A percentile compares a stretch with the other conserved stretches of the same genome.
These are phyloP conservation scores for Urosaurus nigricauda DNA, from an alignment of 2,797 vertebrate species.

Conservation along the genomic window DNA sequence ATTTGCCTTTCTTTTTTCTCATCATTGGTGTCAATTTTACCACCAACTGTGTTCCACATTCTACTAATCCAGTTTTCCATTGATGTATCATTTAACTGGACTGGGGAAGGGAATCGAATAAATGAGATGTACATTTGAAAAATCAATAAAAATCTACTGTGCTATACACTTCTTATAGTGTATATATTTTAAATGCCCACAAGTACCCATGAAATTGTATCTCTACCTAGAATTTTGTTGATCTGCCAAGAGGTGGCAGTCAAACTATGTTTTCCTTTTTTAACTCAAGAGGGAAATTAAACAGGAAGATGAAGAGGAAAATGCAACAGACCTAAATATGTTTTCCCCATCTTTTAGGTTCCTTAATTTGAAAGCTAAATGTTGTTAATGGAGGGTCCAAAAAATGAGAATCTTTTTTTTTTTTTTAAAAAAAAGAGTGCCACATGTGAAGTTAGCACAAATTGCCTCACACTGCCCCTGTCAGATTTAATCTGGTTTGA, in stretches of 20 bases:
- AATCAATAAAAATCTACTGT: neutral
- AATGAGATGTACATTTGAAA: neutral
- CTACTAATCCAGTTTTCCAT: neutral
- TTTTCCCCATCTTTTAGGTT: conserved; percentile 55
- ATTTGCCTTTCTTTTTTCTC: neutral
- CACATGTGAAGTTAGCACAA: conserved; percentile 64
- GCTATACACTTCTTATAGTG: neutral
- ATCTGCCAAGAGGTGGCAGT: conserved; percentile 78
- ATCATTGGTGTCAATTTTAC: neutral
- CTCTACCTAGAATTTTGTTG: conserved; percentile 17
- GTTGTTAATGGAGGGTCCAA: conserved; percentile 58
- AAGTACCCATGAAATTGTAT: conserved; percentile 28
- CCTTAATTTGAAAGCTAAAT: conserved; percentile 70
- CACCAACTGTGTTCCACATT: neutral
- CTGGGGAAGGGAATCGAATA: neutral
- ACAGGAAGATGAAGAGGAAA: conserved; percentile 31
- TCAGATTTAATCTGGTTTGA: conserved; percentile 72
- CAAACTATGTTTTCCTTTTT: conserved; percentile 4
- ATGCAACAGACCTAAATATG: conserved; percentile 40
- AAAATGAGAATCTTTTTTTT: conserved; percentile 74
- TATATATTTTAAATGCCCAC: neutral
- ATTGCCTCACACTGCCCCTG: conserved; percentile 70
- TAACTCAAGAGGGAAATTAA: neutral
- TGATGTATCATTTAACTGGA: neutral
- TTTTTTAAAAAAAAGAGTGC: conserved; percentile 55